Base-by-base conservation (phyloP, 2,888 invertebrate species). In the Orthosia cruda region DNA sequence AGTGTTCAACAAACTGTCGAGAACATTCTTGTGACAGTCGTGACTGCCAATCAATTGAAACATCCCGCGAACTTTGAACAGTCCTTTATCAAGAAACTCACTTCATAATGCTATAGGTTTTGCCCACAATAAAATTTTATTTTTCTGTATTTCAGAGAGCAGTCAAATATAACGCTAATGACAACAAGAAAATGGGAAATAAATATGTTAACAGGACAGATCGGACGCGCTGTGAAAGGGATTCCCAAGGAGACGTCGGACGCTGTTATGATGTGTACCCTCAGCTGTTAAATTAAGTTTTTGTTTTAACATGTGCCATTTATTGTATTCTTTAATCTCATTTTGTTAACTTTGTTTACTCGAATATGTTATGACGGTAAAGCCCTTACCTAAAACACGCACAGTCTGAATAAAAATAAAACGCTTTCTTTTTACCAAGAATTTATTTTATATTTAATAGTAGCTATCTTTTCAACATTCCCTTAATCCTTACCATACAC, bases 291-390 rank as follows among this genome's bases (percentile, higher is more conserved):
- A 84, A 86, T 89, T 90, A 91, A 88, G 89, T 91, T 89, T 88
- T 91, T 90, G 85, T 91, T 89, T 45, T 90, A 92, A 90, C 88
- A 85, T 89, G 95, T 95, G 95, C 95, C 95, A 95, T 95, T 89
- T 91, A 87, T 87, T 89, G 82, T 85, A 84, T 82, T 83, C 59
- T 81, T 80, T 91, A 89, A 90, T 93, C 91, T 90, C 91, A 86
- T 86, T 85, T 90, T 90, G 87, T 90, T 92, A 91, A 91, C 86
- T 74, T 82, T 87, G 82, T 90, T 91, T 92, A 90, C 89, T 89
- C 77, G 79, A 78, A 72, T 77, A 78, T 67, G 77, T 85, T 85
- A 73, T 55, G 58, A 69, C 50, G 62, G 40, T 84, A 64, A 70
- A 78, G 55, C 64, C 74, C 58, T 85, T 80, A 76, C 74, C 70